Evolutionary conservation across 1,140 invertebrate genomes (phyloP).

Genomic region (Triops longicaudatus): DNA sequence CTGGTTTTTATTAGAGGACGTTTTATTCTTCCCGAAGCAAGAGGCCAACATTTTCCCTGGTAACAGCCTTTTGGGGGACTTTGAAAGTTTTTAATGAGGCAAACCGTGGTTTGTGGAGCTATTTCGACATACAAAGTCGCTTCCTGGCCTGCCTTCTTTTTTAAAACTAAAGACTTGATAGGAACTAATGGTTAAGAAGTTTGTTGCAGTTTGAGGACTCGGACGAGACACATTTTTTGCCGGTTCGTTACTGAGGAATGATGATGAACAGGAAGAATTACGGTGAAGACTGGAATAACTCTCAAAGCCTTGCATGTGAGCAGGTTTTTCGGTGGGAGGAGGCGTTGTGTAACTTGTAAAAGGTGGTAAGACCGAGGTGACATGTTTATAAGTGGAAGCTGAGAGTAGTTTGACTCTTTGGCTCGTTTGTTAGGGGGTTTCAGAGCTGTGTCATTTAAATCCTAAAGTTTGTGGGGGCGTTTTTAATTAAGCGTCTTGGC

Average conservation of each 20-base stretch:
- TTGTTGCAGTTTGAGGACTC: background rate
- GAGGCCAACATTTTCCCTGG: background rate
- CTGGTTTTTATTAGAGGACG: background rate
- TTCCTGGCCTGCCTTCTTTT: background rate
- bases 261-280: background rate
- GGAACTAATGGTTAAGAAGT: background rate
- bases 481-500: background rate
- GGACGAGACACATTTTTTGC: background rate
- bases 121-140: background rate
- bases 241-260: background rate
- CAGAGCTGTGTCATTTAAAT: background rate
- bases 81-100: background rate
- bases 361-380: background rate
- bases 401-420: background rate
- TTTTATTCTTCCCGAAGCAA: background rate
- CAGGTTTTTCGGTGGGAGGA: too few relatives aligned
- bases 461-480: background rate
- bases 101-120: background rate
- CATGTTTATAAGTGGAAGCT: conserved; percentile 15
- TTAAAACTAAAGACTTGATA: background rate
- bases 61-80: background rate
- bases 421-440: background rate
- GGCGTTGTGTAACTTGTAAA: too few relatives aligned
- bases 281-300: background rate
- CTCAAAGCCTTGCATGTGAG: too few relatives aligned